Percentiles rank a stretch among this genome's conserved stretches.
phyloP scores from a whole-genome alignment of 1,140 invertebrate genomes.

The Cecropterus lyciades region DNA sequence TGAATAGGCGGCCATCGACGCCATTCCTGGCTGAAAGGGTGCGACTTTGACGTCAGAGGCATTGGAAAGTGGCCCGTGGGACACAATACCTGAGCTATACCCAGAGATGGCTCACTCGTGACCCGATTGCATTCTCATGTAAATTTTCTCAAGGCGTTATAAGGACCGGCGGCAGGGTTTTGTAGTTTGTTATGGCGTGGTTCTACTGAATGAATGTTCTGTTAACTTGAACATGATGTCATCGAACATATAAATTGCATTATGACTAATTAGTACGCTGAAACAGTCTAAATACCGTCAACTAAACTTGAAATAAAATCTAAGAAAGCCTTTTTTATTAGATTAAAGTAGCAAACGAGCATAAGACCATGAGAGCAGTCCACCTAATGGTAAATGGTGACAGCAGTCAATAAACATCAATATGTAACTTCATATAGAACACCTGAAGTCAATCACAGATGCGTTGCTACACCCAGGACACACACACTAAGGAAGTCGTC shows the following conservation, averaged over 20 bases:
- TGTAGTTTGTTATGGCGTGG: conserved; percentile 19
- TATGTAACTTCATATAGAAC: too few relatives aligned
- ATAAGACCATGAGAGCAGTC: too few relatives aligned
- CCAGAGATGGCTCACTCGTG: conserved; percentile 25
- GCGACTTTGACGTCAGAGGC: conserved; percentile 32
- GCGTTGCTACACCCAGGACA: too few relatives aligned
- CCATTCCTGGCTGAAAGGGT: conserved; percentile 21
- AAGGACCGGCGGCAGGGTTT: conserved; percentile 23
- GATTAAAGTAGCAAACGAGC: too few relatives aligned
- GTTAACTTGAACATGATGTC: not conserved
- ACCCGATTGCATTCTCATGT: conserved; percentile 36
- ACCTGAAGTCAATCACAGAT: too few relatives aligned
- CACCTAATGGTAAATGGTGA: too few relatives aligned
- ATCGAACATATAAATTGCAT: not conserved
- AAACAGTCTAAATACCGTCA: too few relatives aligned
- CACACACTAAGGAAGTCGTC: too few relatives aligned
- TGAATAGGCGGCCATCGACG: conserved; percentile 37
- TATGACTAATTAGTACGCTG: not conserved
- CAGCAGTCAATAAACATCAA: too few relatives aligned
- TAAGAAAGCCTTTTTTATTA: too few relatives aligned
- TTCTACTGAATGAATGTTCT: not conserved
- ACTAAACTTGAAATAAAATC: too few relatives aligned
- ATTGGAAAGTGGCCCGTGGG: conserved; percentile 36
- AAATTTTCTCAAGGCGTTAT: conserved; percentile 15
- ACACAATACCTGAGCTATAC: conserved; percentile 21